Evolutionary conservation across 1,140 invertebrate genomes (phyloP).

Genomic region (Ruditapes philippinarum): DNA sequence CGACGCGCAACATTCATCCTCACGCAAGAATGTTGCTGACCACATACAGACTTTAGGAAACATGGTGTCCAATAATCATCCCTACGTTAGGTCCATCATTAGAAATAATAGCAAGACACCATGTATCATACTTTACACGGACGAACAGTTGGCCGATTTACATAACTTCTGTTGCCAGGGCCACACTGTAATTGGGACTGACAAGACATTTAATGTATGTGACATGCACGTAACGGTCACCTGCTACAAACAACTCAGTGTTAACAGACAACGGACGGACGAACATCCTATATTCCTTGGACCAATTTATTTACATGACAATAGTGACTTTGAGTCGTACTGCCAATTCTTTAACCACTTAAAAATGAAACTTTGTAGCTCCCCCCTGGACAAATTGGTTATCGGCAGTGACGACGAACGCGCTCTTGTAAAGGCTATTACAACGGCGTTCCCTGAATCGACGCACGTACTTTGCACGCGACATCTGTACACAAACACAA

Average conservation of each 20-base stretch:
- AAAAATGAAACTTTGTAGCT: conserved; percentile 30
- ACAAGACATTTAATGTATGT: conserved; percentile 53
- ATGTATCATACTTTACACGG: conserved; percentile 27
- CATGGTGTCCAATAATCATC: not conserved
- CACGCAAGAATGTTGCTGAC: conserved; percentile 16
- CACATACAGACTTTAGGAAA: not conserved
- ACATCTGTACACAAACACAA: conserved; percentile 50
- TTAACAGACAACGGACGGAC: not conserved
- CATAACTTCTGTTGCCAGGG: conserved; percentile 11
- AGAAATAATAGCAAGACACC: not conserved
- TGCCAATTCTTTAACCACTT: conserved; percentile 36
- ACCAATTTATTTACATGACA: conserved; percentile 49
- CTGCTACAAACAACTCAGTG: conserved; percentile 36
- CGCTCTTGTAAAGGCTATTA: conserved; percentile 56
- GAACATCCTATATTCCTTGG: conserved; percentile 17
- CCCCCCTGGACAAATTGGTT: conserved; percentile 12
- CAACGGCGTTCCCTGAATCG: conserved; percentile 32
- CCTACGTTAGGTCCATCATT: conserved; percentile 28
- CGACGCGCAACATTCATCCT: too few species aligned
- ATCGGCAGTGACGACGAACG: conserved; percentile 58
- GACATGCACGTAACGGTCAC: conserved; percentile 45
- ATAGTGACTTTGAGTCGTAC: conserved; percentile 63
- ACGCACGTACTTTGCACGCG: conserved; percentile 49
- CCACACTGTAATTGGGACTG: not conserved
- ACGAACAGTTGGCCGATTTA: conserved; percentile 32